These are phyloP conservation scores for Phortica okadai DNA, from an alignment of 2,888 invertebrate genomes.

Conservation along the genomic window DNA sequence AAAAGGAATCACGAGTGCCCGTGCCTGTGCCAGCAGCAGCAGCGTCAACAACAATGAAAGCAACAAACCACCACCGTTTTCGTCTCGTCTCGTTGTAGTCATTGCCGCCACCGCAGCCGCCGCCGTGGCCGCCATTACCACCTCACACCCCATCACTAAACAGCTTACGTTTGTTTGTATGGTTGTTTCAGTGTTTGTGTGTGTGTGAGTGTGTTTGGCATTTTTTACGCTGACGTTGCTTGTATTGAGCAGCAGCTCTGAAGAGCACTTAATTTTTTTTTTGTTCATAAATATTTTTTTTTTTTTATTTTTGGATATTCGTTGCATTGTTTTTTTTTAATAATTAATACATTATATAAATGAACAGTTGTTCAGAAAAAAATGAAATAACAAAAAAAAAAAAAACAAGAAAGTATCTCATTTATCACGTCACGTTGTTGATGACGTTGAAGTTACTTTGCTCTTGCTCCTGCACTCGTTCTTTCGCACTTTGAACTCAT, in stretches of 20 bases:
- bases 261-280: conserved; percentile 35
- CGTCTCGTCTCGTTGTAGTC: conserved; percentile 35
- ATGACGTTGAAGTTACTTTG: conserved; percentile 5
- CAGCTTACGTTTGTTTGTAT: neutral
- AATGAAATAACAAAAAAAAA: too few relatives aligned
- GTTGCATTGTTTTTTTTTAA: conserved; percentile 30
- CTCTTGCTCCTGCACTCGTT: conserved; percentile 28
- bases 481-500: conserved; percentile 37
- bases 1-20: conserved; percentile 62
- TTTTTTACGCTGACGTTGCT: conserved; percentile 58
- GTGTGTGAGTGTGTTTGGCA: neutral
- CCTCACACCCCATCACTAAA: conserved; percentile 31
- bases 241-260: too few relatives aligned
- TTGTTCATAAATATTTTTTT: conserved; percentile 30
- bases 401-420: too few relatives aligned
- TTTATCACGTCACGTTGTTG: conserved; percentile 1
- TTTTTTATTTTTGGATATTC: conserved; percentile 10
- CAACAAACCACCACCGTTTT: conserved; percentile 50
- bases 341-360: neutral
- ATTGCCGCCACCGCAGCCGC: conserved; percentile 31
- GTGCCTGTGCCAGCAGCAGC: conserved; percentile 46
- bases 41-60: conserved; percentile 38
- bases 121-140: conserved; percentile 34
- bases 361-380: too few relatives aligned
- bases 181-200: neutral